Evolutionary conservation across 2,113 vertebrate genomes (phyloP).

Genomic region (Lontra canadensis): DNA sequence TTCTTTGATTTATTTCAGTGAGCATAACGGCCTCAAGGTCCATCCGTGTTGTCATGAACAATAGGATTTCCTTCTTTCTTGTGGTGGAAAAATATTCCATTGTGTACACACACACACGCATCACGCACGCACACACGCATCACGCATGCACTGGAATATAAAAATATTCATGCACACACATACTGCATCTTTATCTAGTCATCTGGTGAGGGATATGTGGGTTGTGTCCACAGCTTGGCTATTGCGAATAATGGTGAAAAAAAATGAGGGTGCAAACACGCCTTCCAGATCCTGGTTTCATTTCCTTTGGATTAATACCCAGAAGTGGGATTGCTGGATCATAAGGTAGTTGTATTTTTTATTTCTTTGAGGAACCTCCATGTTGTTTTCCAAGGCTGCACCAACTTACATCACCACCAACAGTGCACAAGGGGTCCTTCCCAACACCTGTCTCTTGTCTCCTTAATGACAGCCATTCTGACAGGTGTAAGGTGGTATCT

Average conservation of each 20-base stretch:
- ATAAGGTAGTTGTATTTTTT: neutral
- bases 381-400: neutral
- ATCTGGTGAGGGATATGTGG: neutral
- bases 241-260: too few species aligned
- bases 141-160: neutral
- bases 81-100: neutral
- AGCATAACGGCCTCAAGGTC: neutral
- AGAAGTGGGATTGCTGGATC: neutral
- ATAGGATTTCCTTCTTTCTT: neutral
- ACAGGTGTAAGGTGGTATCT: neutral
- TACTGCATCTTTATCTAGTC: neutral
- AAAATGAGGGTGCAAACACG: neutral
- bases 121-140: neutral
- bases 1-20: neutral
- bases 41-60: neutral
- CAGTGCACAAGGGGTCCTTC: too few species aligned
- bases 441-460: neutral
- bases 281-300: neutral
- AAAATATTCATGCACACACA: neutral
- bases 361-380: neutral
- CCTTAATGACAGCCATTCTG: neutral
- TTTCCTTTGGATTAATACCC: neutral
- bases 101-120: rapidly evolving
- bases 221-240: neutral
- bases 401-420: neutral